A percentile compares a stretch with the other conserved stretches of the same genome.
Evolutionary conservation across 2,797 vertebrate species (phyloP).

Genomic region (Melanogrammus aeglefinus): DNA sequence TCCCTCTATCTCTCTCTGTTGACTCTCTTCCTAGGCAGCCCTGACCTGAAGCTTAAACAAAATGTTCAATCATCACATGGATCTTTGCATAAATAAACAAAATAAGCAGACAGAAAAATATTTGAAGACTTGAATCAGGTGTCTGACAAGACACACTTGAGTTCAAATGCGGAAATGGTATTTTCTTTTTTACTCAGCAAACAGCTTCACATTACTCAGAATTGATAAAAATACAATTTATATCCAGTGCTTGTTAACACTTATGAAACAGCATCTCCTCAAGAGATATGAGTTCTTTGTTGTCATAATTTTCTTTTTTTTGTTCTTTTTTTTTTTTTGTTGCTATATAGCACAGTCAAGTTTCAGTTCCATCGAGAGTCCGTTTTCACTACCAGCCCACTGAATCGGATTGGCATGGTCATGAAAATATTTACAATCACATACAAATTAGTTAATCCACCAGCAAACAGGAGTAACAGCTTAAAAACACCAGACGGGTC

Average conservation of each 20-base stretch:
- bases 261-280: slow-evolving; percentile 92
- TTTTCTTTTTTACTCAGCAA: slow-evolving; percentile 86
- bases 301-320: slow-evolving; percentile 57
- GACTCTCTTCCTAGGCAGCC: slow-evolving; percentile 78
- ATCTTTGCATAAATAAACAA: slow-evolving; percentile 99
- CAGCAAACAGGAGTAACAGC: slow-evolving; percentile 81
- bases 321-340: slow-evolving; percentile 60
- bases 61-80: slow-evolving; percentile 91
- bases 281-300: slow-evolving; percentile 78
- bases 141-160: slow-evolving; percentile 90
- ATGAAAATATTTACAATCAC: slow-evolving; percentile 81
- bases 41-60: slow-evolving; percentile 93
- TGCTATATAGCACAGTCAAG: slow-evolving; percentile 92
- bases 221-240: slow-evolving; percentile 99
- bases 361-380: slow-evolving; percentile 95
- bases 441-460: slow-evolving; percentile 75
- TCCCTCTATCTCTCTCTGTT: slow-evolving; percentile 64
- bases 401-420: slow-evolving; percentile 89
- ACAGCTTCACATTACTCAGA: slow-evolving; percentile 99
- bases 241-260: slow-evolving; percentile 99
- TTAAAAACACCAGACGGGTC: slow-evolving; percentile 82
- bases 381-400: slow-evolving; percentile 89
- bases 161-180: slow-evolving; percentile 91
- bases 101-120: slow-evolving; percentile 91
- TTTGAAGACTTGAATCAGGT: slow-evolving; percentile 85